Conservation (phyloP, 2,888 invertebrate genomes). For the Alloplasta piceator region DNA sequence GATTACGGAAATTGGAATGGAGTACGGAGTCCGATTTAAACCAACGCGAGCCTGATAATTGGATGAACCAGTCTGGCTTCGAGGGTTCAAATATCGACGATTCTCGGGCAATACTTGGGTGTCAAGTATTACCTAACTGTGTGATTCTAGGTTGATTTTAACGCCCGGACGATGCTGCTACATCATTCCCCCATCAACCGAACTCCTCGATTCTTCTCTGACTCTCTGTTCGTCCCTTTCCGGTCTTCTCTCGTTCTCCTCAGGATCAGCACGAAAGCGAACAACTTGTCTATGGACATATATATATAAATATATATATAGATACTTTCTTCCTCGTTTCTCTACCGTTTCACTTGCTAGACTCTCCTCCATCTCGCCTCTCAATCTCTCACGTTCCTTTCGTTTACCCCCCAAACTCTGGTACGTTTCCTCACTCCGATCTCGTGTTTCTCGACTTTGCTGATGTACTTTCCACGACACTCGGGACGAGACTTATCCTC, state of each 20-base stretch:
- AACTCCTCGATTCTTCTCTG: not conserved
- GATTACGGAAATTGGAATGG: constrained; percentile 72
- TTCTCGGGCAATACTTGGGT: constrained; percentile 25
- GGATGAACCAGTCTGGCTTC: constrained; percentile 70
- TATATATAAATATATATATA: not conserved
- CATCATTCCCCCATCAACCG: constrained; percentile 5
- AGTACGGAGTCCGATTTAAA: constrained; percentile 58
- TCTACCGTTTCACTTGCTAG: not conserved
- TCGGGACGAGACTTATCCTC: constrained; percentile 54
- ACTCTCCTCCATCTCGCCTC: not conserved
- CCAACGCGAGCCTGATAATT: constrained; percentile 66
- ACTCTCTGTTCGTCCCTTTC: not conserved
- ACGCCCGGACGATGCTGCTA: constrained; percentile 39
- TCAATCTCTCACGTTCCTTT: constrained; percentile 29
- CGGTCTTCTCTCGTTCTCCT: not conserved
- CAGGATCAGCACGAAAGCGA: not conserved
- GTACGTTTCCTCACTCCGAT: constrained; percentile 15
- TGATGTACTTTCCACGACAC: constrained; percentile 10
- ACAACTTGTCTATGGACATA: not conserved
- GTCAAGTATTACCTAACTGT: constrained; percentile 51
- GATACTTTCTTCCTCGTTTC: not conserved
- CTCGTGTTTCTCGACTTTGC: constrained; percentile 39
- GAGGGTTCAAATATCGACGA: constrained; percentile 63
- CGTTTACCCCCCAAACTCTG: constrained; percentile 40
- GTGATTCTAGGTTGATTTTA: constrained; percentile 55